Evolutionary conservation across 2,113 vertebrate species (phyloP), one percentile per base, ranked within the genome.

Genomic region (Colossoma macropomum): DNA sequence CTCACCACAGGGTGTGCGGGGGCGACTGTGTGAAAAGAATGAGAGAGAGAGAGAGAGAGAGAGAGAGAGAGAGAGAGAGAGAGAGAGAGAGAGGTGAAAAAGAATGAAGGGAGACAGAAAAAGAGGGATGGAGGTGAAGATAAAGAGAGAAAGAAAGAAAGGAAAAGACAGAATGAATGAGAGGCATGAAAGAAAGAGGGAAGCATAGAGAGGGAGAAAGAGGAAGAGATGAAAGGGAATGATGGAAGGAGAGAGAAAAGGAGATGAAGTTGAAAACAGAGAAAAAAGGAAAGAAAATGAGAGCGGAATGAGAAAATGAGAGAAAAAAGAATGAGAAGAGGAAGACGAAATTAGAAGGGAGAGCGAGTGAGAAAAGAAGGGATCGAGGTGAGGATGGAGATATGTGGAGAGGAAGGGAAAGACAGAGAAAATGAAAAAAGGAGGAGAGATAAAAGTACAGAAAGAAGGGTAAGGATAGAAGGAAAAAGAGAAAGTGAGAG

Each of bases 1-100:
- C 90, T 91, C 90, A 68, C 89, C 89, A 80, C 86, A 89, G 86
- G 84, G 85, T 88, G 68, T 50, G 72, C 72, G 82, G 89, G 86
- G 85, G 88, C 88, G 84, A 86, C 87, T 87, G 90, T 7, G 78
- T 21, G 68, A 71, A 70, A 41, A 69, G 66, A 79, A 48, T 13
- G 30, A 80, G 50, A 69, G 77, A 38, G 23, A 38, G 48, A 56
- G 30, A 17, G 63, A 34, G 27, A 59, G 77, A 79, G 68, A 71
- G 27, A 73, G 21, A 32, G 28, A 48, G 21, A n/a, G 27, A 52
- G 32, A 34, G 32, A 66, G 28, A 52, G 48, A 69, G 28, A 23
- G 23, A 56, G 7, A 13, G 52, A 38, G 30, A 32, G 30, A 71
- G 52, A 59, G 38, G 19, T 17, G 60, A 19, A 7, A 8, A 45